Evolutionary conservation across 2,888 invertebrate genomes (phyloP).

Genomic region (Odontocolon sp.): DNA sequence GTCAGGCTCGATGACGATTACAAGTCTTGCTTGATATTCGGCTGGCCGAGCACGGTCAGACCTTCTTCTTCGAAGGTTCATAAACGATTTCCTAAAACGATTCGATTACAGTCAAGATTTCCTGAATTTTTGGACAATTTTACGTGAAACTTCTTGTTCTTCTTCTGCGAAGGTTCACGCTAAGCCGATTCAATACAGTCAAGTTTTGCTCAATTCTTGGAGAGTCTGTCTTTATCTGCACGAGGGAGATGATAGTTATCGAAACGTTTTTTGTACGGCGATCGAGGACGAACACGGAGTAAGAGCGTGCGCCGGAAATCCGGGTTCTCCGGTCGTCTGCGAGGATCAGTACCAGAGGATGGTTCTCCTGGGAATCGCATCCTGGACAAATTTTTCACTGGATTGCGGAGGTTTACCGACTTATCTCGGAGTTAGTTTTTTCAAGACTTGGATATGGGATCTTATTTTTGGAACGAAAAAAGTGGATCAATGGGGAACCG

Average conservation of each 20-base stretch:
- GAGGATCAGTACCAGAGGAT: slow-evolving; percentile 62
- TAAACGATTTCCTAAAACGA: no score
- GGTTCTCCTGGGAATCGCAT: slow-evolving; percentile 68
- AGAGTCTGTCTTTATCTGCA: slow-evolving; percentile 66
- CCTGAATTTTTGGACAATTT: no score
- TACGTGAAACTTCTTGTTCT: no score
- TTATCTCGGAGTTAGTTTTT: slow-evolving; percentile 65
- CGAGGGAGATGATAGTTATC: slow-evolving; percentile 62
- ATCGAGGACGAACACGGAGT: slow-evolving; percentile 63
- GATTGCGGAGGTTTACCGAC: slow-evolving; percentile 66
- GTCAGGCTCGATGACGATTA: slow-evolving; percentile 64
- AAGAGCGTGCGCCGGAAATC: slow-evolving; percentile 70
- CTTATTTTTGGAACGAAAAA: slow-evolving; percentile 60
- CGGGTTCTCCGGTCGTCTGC: slow-evolving; percentile 70
- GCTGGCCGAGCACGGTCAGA: slow-evolving; percentile 68
- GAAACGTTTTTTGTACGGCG: slow-evolving; percentile 68
- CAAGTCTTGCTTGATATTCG: slow-evolving; percentile 69
- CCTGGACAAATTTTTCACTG: slow-evolving; percentile 69
- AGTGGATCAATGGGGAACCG: slow-evolving; percentile 40
- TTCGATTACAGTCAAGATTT: no score
- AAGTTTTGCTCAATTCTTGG: slow-evolving; percentile 66
- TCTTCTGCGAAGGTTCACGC: slow-evolving; percentile 63
- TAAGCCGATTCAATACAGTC: slow-evolving; percentile 67
- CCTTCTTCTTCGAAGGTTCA: slow-evolving; percentile 59
- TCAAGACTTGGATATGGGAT: slow-evolving; percentile 67